phyloP scores from a whole-genome alignment of 1,140 invertebrate genomes.

The Habropoda laboriosa region DNA sequence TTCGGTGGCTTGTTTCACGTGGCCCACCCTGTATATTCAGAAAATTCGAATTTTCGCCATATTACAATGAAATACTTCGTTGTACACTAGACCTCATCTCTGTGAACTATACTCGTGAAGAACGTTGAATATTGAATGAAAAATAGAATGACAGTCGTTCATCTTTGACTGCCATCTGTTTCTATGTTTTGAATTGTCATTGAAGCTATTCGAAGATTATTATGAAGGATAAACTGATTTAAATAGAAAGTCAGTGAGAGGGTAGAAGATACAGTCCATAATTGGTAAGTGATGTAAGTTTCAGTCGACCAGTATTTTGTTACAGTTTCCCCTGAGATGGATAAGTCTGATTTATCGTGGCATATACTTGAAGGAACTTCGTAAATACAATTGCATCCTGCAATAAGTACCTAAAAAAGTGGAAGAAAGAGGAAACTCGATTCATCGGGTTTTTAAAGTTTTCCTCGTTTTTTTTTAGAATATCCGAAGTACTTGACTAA shows the following conservation, averaged over 20 bases:
- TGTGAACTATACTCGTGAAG: background rate
- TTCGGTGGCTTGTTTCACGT: no score
- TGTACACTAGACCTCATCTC: background rate
- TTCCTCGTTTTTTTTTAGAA: background rate
- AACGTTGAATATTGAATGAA: background rate
- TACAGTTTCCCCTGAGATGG: background rate
- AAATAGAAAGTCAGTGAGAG: background rate
- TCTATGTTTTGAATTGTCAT: background rate
- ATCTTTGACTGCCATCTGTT: background rate
- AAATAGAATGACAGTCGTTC: conserved; percentile 20
- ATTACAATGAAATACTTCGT: background rate
- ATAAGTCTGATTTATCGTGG: background rate
- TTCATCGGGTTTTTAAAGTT: conserved; percentile 25
- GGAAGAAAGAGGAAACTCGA: background rate
- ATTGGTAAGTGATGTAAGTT: background rate
- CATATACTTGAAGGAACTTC: background rate
- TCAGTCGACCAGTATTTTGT: background rate
- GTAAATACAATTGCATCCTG: background rate
- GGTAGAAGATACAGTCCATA: no score
- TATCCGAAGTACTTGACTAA: conserved; percentile 12
- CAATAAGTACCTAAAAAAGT: background rate
- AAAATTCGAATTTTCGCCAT: no score
- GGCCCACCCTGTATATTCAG: no score
- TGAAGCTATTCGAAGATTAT: background rate
- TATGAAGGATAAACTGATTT: background rate